phyloP scores from a whole-genome alignment of 2,113 vertebrate species.

The Camarhynchus parvulus region DNA sequence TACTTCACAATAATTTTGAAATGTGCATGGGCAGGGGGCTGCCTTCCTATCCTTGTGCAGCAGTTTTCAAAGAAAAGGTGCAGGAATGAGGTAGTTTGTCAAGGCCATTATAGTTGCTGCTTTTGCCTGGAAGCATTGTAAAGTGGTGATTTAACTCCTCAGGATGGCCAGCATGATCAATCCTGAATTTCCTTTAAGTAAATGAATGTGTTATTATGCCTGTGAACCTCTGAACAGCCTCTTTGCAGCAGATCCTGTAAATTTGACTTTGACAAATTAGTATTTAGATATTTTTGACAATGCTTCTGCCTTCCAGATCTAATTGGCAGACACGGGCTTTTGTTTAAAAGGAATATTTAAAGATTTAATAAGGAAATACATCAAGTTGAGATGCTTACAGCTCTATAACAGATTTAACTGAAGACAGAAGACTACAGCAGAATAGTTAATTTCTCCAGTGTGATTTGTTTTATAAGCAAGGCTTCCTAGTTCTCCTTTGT shows the following conservation, averaged over 20 bases:
- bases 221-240: not conserved
- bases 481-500: not conserved
- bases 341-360: slow-evolving; percentile 1
- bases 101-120: not conserved
- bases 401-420: not conserved
- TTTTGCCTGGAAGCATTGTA: not conserved
- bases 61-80: not conserved
- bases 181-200: not conserved
- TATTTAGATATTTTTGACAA: not conserved
- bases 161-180: not conserved
- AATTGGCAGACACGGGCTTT: not conserved
- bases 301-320: not conserved
- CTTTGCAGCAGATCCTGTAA: not conserved
- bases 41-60: not conserved
- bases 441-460: not conserved
- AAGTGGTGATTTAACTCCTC: not conserved
- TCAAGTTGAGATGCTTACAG: not conserved
- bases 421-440: not conserved
- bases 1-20: not conserved
- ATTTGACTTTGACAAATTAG: not conserved
- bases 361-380: not conserved
- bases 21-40: not conserved
- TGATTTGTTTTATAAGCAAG: not conserved
- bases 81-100: not conserved
- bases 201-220: not conserved